A percentile compares a stretch with the other conserved stretches of the same genome.
phyloP scores from a whole-genome alignment of 2,888 invertebrate genomes.

The Diabrotica balteata region DNA sequence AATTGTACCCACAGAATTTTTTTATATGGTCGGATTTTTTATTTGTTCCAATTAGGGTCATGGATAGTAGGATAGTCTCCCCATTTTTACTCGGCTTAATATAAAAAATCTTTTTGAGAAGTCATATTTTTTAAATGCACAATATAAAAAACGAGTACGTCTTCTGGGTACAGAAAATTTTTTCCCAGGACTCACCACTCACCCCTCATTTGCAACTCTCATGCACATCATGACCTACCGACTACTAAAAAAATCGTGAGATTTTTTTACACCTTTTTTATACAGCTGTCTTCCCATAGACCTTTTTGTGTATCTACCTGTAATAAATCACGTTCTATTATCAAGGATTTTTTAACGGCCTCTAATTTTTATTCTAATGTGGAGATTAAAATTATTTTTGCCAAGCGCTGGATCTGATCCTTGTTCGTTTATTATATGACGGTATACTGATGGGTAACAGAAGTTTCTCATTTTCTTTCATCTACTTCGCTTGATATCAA shows the following conservation, averaged over 20 bases:
- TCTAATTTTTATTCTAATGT: constrained; percentile 31
- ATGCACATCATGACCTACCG: constrained; percentile 23
- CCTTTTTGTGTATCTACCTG: constrained; percentile 35
- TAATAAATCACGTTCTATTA: constrained; percentile 42
- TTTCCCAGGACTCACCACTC: constrained; percentile 33
- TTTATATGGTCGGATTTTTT: no score
- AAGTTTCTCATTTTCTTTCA: no score
- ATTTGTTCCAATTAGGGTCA: no score
- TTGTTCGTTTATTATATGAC: not conserved
- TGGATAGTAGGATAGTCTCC: no score
- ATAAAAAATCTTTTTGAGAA: constrained; percentile 5
- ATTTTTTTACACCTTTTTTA: constrained; percentile 42
- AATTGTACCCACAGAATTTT: no score
- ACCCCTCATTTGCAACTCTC: constrained; percentile 32
- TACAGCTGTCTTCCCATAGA: constrained; percentile 40
- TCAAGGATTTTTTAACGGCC: constrained; percentile 38
- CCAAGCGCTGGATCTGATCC: constrained; percentile 26
- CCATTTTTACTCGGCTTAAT: not conserved
- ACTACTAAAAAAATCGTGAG: constrained; percentile 38
- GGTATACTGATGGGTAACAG: no score
- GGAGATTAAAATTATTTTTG: constrained; percentile 54
- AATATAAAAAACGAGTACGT: constrained; percentile 11
- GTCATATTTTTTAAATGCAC: constrained; percentile 11
- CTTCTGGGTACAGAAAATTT: constrained; percentile 18
- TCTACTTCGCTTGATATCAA: no score